phyloP scores from a whole-genome alignment of 2,888 invertebrate species.

The Catocala sponsa region DNA sequence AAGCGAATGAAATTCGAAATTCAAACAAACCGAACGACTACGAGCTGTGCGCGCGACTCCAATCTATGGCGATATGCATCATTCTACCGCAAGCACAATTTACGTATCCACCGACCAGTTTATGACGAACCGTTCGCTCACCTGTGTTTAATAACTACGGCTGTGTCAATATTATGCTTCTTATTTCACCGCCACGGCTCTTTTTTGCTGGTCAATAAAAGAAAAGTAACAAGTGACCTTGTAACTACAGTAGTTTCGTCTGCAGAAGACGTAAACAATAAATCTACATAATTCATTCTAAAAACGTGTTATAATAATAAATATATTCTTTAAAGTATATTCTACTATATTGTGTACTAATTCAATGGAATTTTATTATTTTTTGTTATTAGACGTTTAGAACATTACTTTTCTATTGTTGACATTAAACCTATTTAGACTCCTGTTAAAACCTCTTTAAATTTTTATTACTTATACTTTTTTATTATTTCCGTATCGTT shows the following conservation, averaged over 20 bases:
- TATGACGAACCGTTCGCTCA: conserved; percentile 53
- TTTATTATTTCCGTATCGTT: conserved; percentile 21
- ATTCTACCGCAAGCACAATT: conserved; percentile 68
- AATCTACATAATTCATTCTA: conserved; percentile 24
- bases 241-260: conserved; percentile 38
- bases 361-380: no score
- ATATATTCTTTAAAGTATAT: not conserved
- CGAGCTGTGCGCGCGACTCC: conserved; percentile 70
- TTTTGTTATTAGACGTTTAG: no score
- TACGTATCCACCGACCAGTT: conserved; percentile 66
- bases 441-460: no score
- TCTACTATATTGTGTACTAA: no score
- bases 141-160: conserved; percentile 37
- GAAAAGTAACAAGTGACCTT: conserved; percentile 50
- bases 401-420: no score
- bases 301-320: not conserved
- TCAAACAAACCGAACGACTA: conserved; percentile 55
- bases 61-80: conserved; percentile 73
- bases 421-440: no score
- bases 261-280: conserved; percentile 44
- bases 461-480: no score
- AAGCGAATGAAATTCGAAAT: conserved; percentile 46
- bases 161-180: conserved; percentile 46
- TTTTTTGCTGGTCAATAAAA: conserved; percentile 45
- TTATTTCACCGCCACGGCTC: conserved; percentile 34